Conservation (phyloP, 2,797 vertebrate genomes). For the Scomberomorus guttatus region DNA sequence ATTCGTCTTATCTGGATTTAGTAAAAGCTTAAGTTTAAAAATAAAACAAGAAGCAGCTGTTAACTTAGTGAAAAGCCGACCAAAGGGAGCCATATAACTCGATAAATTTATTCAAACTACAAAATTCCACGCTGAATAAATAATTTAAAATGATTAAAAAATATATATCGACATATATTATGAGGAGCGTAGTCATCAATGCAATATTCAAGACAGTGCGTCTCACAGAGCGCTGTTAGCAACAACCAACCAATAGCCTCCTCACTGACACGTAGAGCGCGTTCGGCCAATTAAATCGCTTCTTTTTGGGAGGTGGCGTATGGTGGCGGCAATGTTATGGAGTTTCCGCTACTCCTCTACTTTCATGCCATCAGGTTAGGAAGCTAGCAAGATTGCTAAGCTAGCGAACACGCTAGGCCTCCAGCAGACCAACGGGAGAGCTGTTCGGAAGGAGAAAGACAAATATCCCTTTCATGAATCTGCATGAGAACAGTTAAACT, state of each 20-base stretch:
- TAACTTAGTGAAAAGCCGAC: background rate
- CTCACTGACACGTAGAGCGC: conserved; percentile 27
- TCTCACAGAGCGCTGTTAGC: conserved; percentile 33
- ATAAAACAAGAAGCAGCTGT: conserved; percentile 42
- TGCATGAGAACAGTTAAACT: conserved; percentile 79
- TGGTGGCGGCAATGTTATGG: conserved; percentile 85
- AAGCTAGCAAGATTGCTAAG: conserved; percentile 80
- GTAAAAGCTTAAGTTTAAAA: conserved; percentile 4
- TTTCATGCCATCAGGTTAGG: conserved; percentile 77
- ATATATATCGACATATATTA: background rate
- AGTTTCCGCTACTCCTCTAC: conserved; percentile 80
- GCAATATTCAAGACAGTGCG: conserved; percentile 40
- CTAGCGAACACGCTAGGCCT: conserved; percentile 78
- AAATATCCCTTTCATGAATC: conserved; percentile 68
- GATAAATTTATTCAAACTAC: no score
- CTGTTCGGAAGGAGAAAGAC: conserved; percentile 54
- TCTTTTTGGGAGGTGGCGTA: conserved; percentile 55
- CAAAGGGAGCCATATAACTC: background rate
- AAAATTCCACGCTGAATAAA: background rate
- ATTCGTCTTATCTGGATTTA: no score
- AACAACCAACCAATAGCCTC: conserved; percentile 52
- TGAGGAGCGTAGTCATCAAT: conserved; percentile 7
- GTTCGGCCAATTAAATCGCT: conserved; percentile 56
- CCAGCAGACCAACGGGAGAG: conserved; percentile 61
- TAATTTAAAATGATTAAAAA: background rate